Evolutionary conservation across 2,888 invertebrate species (phyloP), one percentile per base, ranked within the genome.

Genomic region (Agonopterix subpropinquella): DNA sequence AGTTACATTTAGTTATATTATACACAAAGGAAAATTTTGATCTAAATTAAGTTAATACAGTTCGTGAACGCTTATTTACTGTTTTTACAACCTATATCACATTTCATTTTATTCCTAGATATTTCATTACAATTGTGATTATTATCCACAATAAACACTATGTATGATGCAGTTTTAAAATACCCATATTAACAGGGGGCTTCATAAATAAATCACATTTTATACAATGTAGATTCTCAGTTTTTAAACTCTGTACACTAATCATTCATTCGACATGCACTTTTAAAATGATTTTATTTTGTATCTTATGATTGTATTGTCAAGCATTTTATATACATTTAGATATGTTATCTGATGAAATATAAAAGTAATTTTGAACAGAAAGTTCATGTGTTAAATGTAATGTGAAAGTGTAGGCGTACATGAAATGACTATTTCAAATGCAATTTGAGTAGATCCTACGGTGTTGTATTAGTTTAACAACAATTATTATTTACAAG

Each of bases 61-160:
- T 76, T 76, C 69, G 69, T 74, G 73, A 81, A 79, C 74, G 61
- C 78, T 85, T 85, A 80, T 44, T 62, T 73, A 76, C 66, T 62
- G 62, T 82, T 84, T 87, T 86, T 87, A 88, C 88, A 87, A 76
- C 74, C 86, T 88, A 88, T 88, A 88, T 88, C 88, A 88, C 88
- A 87, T 86, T 87, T 85, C 77, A 79, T 82, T 80, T 81, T 80
- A 80, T 76, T 70, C 59, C 81, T 83, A 81, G 61, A 67, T 47
- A 52, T 61, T 67, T 61, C 53, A 61, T 52, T 60, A 57, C 55
- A 44, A 47, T 55, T 54, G 47, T 51, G 53, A 52, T 50, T 44
- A 52, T 50, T 44, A 53, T 51, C 28, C 47, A 51, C 42, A 42
- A 39, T 37, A 48, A 9, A 41, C 15, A 9, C 8, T n/a, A 39